Conservation (phyloP, 1,140 invertebrate species). For the Drosophila pseudoobscura region DNA sequence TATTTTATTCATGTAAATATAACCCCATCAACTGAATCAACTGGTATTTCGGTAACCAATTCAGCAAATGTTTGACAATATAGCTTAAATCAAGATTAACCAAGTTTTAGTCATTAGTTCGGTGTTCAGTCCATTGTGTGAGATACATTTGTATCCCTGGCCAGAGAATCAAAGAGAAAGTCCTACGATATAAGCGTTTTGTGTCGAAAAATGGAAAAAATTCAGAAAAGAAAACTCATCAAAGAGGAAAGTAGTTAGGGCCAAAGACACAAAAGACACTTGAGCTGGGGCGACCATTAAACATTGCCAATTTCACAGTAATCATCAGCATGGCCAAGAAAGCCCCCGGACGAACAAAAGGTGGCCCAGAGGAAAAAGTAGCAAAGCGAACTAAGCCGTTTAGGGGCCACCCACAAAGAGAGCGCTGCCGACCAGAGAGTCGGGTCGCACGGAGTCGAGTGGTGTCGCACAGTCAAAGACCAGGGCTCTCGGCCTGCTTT, state of each 20-base stretch:
- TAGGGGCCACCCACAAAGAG: conserved; percentile 70
- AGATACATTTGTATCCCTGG: conserved; percentile 1
- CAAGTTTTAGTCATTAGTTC: conserved; percentile 30
- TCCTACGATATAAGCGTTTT: conserved; percentile 39
- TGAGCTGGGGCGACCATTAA: conserved; percentile 64
- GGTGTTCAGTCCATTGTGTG: conserved; percentile 22
- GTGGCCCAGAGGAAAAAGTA: conserved; percentile 54
- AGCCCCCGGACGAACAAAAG: conserved; percentile 40
- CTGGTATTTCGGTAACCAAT: too few relatives aligned
- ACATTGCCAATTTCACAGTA: conserved; percentile 80
- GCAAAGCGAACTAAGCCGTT: conserved; percentile 73
- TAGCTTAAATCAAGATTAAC: conserved; percentile 29
- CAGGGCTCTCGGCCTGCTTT: conserved; percentile 59
- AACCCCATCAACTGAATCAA: too few relatives aligned
- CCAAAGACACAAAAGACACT: conserved; percentile 54
- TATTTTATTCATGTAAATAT: too few relatives aligned
- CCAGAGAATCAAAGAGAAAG: conserved; percentile 57
- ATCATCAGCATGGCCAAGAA: conserved; percentile 59
- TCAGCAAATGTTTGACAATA: too few relatives aligned
- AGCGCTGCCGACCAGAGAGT: conserved; percentile 13
- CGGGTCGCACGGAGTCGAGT: not conserved
- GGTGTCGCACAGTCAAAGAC: conserved; percentile 45
- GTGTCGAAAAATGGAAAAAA: conserved; percentile 30
- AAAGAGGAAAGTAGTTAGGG: conserved; percentile 71
- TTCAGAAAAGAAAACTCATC: conserved; percentile 67